phyloP scores from a whole-genome alignment of 2,113 vertebrate genomes.

The Poecilia latipinna region DNA sequence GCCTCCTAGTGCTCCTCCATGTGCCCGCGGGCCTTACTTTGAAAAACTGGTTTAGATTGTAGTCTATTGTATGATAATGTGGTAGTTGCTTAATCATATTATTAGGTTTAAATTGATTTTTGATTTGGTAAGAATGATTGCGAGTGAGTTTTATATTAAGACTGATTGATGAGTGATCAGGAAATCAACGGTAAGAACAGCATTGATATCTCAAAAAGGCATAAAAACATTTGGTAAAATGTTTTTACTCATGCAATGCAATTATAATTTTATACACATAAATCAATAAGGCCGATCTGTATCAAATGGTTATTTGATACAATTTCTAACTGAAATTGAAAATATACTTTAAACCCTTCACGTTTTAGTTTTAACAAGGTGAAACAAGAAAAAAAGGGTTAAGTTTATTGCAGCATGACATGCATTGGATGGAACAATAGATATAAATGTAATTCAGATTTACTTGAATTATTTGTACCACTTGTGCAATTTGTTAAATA shows the following conservation, averaged over 20 bases:
- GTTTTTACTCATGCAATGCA: background rate
- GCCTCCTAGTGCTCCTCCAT: too few species aligned
- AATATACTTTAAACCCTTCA: background rate
- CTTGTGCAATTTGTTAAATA: too few species aligned
- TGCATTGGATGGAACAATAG: background rate
- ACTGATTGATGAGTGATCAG: background rate
- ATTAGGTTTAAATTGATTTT: background rate
- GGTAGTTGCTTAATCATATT: too few species aligned
- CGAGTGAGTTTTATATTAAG: background rate
- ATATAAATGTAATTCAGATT: background rate
- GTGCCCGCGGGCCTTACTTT: too few species aligned
- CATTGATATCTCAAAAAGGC: background rate
- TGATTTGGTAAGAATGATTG: too few species aligned
- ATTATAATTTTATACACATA: too few species aligned
- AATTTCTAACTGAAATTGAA: background rate
- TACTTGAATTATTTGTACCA: background rate
- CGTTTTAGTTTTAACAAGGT: too few species aligned
- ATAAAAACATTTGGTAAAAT: too few species aligned
- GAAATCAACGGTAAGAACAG: background rate
- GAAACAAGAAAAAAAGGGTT: background rate
- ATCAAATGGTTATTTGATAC: background rate
- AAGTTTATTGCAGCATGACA: background rate
- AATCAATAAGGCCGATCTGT: background rate
- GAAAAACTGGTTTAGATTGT: too few species aligned
- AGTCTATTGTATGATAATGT: too few species aligned